Base-by-base conservation (phyloP, 2,888 invertebrate species). In the Arctia plantaginis region DNA sequence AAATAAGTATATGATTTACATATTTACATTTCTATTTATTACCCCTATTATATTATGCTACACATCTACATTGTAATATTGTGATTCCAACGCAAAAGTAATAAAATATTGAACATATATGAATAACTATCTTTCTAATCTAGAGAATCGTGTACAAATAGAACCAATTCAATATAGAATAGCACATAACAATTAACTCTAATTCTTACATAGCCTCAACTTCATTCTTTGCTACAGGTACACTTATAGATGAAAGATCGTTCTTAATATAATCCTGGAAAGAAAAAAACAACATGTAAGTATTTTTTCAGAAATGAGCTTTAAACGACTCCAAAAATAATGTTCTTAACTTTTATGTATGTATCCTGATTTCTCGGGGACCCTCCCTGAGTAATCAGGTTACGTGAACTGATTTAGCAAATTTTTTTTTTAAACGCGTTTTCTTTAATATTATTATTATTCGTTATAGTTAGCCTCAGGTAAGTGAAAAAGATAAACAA, bases 181-280 rank as follows among this genome's bases (percentile, higher is more conserved):
- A 77, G 67, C 47, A 70, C 30, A 51, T 72, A 76, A 76, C 69
- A 77, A 64, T 76, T 75, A 76, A 39, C 72, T 67, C 33, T 71
- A 72, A 39, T 69, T 41, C 76, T 79, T 92, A 93, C 84, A 93
- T 90, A 88, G 91, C 90, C 87, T 93, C 93, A 65, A 91, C 90
- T 89, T 94, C 91, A 74, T 91, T 91, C 77, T 93, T 92, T 47
- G 91, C 83, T 72, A 89, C 85, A 30, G 87, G 75, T n/a, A 82
- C 85, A 76, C 85, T 87, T 18, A 86, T 80, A 71, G 87, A 80
- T 10, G 82, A 79, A 30, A 88, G 80, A 72, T 93, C 91, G 74
- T 87, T 88, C 84, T 94, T 94, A 69, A 92, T 87, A 74, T 91
- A 94, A 66, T 89, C 89, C 94, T 94, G 93, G 71, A 93, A 93